Evolutionary conservation across 2,113 vertebrate species (phyloP), one percentile per base, ranked within the genome.

Genomic region (Tetrax tetrax): DNA sequence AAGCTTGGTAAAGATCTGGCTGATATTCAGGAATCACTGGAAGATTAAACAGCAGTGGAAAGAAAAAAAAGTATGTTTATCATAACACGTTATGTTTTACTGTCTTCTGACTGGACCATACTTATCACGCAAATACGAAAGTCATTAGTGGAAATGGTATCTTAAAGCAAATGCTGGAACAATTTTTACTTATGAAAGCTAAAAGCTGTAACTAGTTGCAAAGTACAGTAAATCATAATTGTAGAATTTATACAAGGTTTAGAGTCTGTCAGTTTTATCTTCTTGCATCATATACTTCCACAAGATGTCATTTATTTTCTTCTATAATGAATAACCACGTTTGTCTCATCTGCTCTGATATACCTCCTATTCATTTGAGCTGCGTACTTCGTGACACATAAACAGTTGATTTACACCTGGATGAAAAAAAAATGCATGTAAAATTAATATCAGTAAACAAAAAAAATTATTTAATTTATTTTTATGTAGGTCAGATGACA

Each of bases 251-350:
- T 94, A 75, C 22, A 92, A 80, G 25, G 21, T 79, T 95, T 96
- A 75, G 38, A 90, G 45, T 78, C 38, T 96, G 28, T 66, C 78
- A 78, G 25, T 93, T 97, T 95, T 96, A 93, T 88, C 89, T 96
- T 95, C 43, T 87, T 82, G 35, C 41, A 61, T 77, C 50, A 83
- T 93, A 90, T 88, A 43, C 41, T 96, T 59, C 27, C 47, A 76
- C 43, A 83, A 86, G 81, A 51, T 96, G 90, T 92, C 28, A 83
- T 93, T 97, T 89, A 75, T 94, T 95, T 97, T 86, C 35, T 95
- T 69, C 13, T 89, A 33, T 61, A 82, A 66, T n/a, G 72, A 82
- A 80, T 80, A 87, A 72, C 38, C 48, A 71, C 94, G 28, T 19
- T 77, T 92, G 21, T 70, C 53, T 77, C 48, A n/a, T 65, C 50